Base-by-base conservation (phyloP, 2,113 vertebrate species). In the Hemicordylus capensis region DNA sequence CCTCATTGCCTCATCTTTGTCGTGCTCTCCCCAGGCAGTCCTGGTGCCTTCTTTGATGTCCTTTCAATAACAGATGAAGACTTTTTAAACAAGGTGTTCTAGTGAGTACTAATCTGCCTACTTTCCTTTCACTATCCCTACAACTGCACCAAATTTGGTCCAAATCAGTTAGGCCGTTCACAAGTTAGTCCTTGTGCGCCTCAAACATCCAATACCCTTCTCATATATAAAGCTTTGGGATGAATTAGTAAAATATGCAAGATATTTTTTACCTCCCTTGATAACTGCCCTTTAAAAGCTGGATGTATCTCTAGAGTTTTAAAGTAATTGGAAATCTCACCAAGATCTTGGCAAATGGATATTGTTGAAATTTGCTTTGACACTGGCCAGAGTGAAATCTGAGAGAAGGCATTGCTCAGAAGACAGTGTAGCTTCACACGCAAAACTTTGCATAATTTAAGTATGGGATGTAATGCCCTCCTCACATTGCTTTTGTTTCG, bases 401-500 rank as follows among this genome's bases (percentile, higher is more conserved):
- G 81, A 72, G 92, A 87, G 88, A 89, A 88, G 85, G 85, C 94
- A 79, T 77, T 85, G 87, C 89, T 91, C 76, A 86, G 69, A 89
- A 88, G 93, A 85, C 85, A 90, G 91, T 75, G 3, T 87, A 83
- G 87, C 88, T 93, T 94, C 22, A 34, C n/a, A 24, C 31, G 3
- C 54, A 80, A n/a, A n/a, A 72, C 89, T 89, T 91, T 90, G 77
- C 85, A 82, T 92, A 90, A 92, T 90, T 93, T 90, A 94, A 87
- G 88, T 92, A 74, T 66, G 89, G 93, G 92, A 90, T 85, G 76
- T 90, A 91, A 87, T 85, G 90, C 66, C 77, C 90, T 91, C 90
- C 87, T 94, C 91, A 87, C 70, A 84, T 17, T 93, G 89, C 86
- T 80, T 95, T 92, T 94, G 88, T 95, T 85, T 95, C 93, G 82